Conservation (phyloP, 2,888 invertebrate species). For the Petrolisthes manimaculis region DNA sequence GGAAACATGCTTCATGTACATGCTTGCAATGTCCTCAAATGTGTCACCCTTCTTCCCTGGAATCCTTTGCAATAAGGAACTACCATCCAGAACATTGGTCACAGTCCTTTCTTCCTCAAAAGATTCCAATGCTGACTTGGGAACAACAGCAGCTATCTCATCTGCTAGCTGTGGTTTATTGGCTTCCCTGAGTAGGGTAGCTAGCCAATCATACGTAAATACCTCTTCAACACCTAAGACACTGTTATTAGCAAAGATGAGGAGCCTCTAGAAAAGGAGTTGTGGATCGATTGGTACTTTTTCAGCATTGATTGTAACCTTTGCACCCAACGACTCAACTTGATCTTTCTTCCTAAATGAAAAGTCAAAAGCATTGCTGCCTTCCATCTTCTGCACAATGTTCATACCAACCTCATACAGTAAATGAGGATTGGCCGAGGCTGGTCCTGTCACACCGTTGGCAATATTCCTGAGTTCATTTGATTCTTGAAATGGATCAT, state of each 20-base stretch:
- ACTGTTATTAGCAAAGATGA: neutral
- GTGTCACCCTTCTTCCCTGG: neutral
- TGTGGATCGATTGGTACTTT: neutral
- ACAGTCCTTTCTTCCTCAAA: no score
- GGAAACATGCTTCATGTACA: neutral
- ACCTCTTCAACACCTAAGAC: neutral
- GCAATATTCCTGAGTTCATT: neutral
- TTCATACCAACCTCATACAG: neutral
- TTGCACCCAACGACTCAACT: neutral
- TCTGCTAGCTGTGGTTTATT: neutral
- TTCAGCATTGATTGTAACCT: neutral
- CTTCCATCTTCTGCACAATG: neutral
- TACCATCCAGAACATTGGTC: neutral
- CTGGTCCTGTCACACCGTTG: neutral
- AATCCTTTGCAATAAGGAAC: neutral
- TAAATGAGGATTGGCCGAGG: neutral
- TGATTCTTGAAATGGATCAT: constrained; percentile 1
- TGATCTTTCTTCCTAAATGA: neutral
- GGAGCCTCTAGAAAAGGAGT: neutral
- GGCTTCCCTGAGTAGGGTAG: neutral
- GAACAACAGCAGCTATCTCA: neutral
- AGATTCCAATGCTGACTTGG: no score
- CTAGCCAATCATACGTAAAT: no score
- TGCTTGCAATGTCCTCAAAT: constrained; percentile 1
- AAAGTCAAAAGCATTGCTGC: neutral